Conservation (phyloP, 2,113 vertebrate genomes). For the Dendrocopos noguchii region DNA sequence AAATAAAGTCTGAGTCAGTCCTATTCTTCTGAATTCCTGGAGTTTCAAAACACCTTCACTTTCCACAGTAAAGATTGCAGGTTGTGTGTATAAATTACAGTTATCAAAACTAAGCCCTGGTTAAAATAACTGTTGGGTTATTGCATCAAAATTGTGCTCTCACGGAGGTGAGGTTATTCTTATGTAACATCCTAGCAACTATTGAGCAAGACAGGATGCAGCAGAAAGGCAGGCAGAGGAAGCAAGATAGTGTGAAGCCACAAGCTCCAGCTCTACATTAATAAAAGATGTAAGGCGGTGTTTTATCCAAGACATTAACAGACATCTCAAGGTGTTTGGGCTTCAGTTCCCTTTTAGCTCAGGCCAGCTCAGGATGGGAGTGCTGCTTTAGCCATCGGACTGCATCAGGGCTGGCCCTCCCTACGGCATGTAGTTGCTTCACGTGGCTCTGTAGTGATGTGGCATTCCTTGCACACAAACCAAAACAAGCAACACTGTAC, state of each 20-base stretch:
- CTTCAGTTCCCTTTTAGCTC: neutral
- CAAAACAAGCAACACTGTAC: neutral
- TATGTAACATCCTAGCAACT: neutral
- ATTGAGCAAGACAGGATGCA: neutral
- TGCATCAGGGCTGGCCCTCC: neutral
- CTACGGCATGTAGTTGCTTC: accelerated
- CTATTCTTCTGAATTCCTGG: neutral
- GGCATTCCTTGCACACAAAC: neutral
- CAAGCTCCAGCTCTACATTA: neutral
- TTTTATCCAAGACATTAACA: neutral
- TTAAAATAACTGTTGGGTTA: neutral
- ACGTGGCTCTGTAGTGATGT: neutral
- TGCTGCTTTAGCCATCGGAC: neutral
- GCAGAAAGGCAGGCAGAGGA: neutral
- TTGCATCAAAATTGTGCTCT: neutral
- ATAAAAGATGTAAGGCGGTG: neutral
- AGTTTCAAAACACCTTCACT: neutral
- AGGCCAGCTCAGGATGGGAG: neutral
- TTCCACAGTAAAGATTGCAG: neutral
- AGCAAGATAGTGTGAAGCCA: neutral
- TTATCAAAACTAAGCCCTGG: neutral
- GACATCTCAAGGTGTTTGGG: neutral
- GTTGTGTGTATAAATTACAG: neutral
- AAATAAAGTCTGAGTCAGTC: neutral
- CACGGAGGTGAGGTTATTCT: neutral